These are phyloP conservation scores for Phymorhynchus buccinoides DNA, from an alignment of 1,140 invertebrate species.

Conservation along the genomic window DNA sequence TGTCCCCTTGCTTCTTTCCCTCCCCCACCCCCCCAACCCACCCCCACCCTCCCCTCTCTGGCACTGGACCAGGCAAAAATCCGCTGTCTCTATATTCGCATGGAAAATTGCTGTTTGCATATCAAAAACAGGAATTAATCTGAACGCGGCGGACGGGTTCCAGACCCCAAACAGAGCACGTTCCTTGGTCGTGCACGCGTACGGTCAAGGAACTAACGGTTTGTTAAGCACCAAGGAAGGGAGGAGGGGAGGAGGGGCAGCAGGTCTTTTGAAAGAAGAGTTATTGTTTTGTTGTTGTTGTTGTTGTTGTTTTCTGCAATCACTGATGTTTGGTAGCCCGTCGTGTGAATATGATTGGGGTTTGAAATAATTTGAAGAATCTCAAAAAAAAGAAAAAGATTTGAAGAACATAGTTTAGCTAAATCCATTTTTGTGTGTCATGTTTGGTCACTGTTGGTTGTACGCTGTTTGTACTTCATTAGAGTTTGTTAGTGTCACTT, in stretches of 20 bases:
- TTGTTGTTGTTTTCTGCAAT: neutral
- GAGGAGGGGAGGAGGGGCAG: too few relatives aligned
- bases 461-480: too few relatives aligned
- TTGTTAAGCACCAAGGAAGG: too few relatives aligned
- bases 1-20: neutral
- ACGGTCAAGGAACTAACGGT: too few relatives aligned
- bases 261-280: too few relatives aligned
- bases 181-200: neutral
- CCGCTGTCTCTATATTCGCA: conserved; percentile 39
- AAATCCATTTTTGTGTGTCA: too few relatives aligned
- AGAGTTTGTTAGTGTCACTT: too few relatives aligned
- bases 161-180: conserved; percentile 26
- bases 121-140: conserved; percentile 51
- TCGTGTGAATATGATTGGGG: neutral
- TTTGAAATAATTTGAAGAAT: too few relatives aligned
- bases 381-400: too few relatives aligned
- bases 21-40: neutral
- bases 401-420: too few relatives aligned
- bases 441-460: too few relatives aligned
- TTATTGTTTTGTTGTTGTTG: too few relatives aligned
- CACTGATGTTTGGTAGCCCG: neutral
- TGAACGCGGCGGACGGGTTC: conserved; percentile 19
- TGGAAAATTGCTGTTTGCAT: conserved; percentile 50
- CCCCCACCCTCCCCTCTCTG: neutral
- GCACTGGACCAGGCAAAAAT: conserved; percentile 31